Evolutionary conservation across 2,797 vertebrate genomes (phyloP), one percentile per base, ranked within the genome.

Genomic region (Periophthalmus magnuspinnatus): DNA sequence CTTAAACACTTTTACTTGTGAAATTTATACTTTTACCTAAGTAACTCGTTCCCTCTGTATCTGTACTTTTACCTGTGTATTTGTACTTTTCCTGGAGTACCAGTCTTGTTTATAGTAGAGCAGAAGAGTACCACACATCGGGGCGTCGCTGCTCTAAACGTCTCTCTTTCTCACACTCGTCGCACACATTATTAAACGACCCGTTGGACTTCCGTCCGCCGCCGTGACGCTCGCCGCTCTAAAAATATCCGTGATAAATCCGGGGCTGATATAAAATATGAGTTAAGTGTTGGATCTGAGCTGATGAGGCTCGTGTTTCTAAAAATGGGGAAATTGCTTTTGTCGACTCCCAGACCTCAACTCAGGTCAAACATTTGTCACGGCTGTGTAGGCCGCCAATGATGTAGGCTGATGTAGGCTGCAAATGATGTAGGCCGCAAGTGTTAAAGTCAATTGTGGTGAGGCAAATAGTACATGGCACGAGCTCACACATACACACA

Each of bases 341-440:
- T 82, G 83, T 84, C 70, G 58, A 68, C 64, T 67, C 64, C 70
- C 77, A 86, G 83, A 84, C 80, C 78, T 82, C 79, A 83, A 58
- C 80, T 81, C 54, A 47, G 62, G 71, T 72, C 48, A 62, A 79
- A 79, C 63, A 83, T 88, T 81, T 87, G 83, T 86, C 79, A 80
- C 80, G 64, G 72, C 65, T 28, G 67, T 71, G 28, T 77, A 69
- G 79, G 72, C 79, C 81, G 82, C 74, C 77, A 86, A 92, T 78
- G 84, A 76, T 84, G 86, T 83, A 33, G 70, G 78, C 72, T n/a
- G 77, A n/a, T n/a, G n/a, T n/a, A n/a, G n/a, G n/a, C n/a, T n/a
- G n/a, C n/a, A n/a, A n/a, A n/a, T n/a, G n/a, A n/a, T n/a, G n/a
- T n/a, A n/a, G n/a, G n/a, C n/a, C n/a, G n/a, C 50, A 87, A 87